phyloP scores from a whole-genome alignment of 1,140 invertebrate species.

The Tetragonula clypearis region DNA sequence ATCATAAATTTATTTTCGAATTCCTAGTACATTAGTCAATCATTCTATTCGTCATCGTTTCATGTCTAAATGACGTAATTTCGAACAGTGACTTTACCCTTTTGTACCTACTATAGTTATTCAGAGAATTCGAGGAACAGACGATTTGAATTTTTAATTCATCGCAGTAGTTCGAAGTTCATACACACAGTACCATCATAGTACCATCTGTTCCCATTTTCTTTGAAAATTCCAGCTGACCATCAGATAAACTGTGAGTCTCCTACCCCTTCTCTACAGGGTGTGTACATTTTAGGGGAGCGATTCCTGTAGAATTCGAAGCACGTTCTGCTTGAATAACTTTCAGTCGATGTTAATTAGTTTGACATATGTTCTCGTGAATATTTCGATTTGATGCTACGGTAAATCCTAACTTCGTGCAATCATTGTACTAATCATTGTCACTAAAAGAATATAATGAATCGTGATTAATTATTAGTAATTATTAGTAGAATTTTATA shows the following conservation, averaged over 20 bases:
- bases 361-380: slow-evolving; percentile 30
- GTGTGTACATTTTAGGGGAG: neutral
- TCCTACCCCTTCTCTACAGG: neutral
- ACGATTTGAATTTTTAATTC: slow-evolving; percentile 44
- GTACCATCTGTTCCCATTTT: slow-evolving; percentile 31
- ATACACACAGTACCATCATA: too few species aligned
- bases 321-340: neutral
- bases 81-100: neutral
- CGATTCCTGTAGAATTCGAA: neutral
- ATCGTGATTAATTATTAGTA: neutral
- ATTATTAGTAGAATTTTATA: too few species aligned
- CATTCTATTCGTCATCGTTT: neutral
- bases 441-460: neutral
- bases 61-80: neutral
- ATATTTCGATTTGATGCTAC: neutral
- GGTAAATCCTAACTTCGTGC: neutral
- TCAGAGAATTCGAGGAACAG: neutral
- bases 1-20: neutral
- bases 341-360: slow-evolving; percentile 18
- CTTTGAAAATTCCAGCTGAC: neutral
- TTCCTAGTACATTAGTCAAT: neutral
- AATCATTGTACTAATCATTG: slow-evolving; percentile 9
- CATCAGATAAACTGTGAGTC: slow-evolving; percentile 12
- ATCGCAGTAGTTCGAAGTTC: neutral
- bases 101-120: neutral